Evolutionary conservation across 1,140 invertebrate genomes (phyloP), one percentile per base, ranked within the genome.

Genomic region (Anoplophora glabripennis): DNA sequence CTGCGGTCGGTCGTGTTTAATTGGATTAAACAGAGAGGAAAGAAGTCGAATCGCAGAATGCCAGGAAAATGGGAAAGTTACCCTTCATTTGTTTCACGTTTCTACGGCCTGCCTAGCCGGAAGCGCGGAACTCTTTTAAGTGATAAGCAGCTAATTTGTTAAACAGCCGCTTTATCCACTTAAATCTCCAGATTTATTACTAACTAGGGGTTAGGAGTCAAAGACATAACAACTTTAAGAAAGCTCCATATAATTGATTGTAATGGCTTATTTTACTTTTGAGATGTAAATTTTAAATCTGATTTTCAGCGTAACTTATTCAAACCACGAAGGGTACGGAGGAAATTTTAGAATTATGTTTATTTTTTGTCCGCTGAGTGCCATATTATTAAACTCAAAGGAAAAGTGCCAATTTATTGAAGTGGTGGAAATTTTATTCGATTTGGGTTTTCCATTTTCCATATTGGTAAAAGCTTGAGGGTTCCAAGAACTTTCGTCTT

Each of bases 401-500:
- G 57, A 55, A 61, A 58, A 63, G 57, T 56, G 61, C 56, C 64
- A 65, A 65, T 65, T 65, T 65, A 57, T 62, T 55, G 64, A 65
- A 65, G 64, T 65, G 61, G 64, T 65, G 57, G 53, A 60, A 59
- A 65, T 53, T 65, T 59, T 63, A 65, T 65, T 65, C 56, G 40
- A 63, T 65, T 63, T 57, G 64, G 64, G 60, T 51, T 63, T 65
- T 65, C 61, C 64, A 65, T 63, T 63, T 52, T 65, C 57, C 36
- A 48, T 57, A 57, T 51, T 49, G 54, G 28, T 28, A 21, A 15
- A n/a, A 11, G 40, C 40, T 33, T 55, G n/a, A 45, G 33, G 28
- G 28, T 15, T 9, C 40, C 17, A 28, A 45, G 33, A 55, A 33
- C 34, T 55, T 44, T 44, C 18, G 28, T 35, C 44, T 44, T 44